Conservation (phyloP, 2,888 invertebrate genomes). For the Phortica okadai region DNA sequence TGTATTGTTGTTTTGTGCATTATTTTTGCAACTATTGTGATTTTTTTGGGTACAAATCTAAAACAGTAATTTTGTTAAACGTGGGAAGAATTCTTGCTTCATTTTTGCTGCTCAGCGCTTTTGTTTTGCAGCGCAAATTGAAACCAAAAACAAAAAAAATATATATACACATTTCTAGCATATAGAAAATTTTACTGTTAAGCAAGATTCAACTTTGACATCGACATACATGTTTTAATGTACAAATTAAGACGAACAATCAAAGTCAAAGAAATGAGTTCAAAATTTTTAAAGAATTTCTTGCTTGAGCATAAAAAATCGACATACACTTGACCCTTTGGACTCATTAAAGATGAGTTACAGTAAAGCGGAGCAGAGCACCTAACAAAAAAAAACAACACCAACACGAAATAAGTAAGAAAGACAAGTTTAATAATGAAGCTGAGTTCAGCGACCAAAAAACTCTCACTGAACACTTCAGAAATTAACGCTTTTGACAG, state of each 20-base stretch:
- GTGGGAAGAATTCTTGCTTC: conserved; percentile 49
- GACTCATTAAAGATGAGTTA: conserved; percentile 56
- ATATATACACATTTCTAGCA: conserved; percentile 18
- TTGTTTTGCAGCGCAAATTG: neutral
- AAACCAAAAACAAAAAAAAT: conserved; percentile 34
- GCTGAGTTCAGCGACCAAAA: conserved; percentile 46
- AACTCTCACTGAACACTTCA: conserved; percentile 69
- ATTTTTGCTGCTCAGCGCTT: too few species aligned
- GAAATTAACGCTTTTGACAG: conserved; percentile 71
- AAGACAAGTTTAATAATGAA: conserved; percentile 23
- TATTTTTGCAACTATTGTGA: conserved; percentile 22
- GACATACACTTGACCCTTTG: conserved; percentile 65
- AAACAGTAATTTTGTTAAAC: conserved; percentile 44
- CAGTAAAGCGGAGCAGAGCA: conserved; percentile 24
- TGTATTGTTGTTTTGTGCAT: neutral
- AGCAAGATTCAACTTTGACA: conserved; percentile 20
- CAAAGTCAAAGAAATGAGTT: neutral
- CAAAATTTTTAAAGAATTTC: conserved; percentile 57
- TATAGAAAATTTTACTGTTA: conserved; percentile 21
- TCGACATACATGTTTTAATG: neutral
- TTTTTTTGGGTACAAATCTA: neutral
- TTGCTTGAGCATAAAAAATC: conserved; percentile 61
- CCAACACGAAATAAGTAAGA: conserved; percentile 47
- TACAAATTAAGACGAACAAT: neutral
- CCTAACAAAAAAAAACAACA: conserved; percentile 35